phyloP scores from a whole-genome alignment of 2,113 vertebrate genomes.

The Perca schrenkii region DNA sequence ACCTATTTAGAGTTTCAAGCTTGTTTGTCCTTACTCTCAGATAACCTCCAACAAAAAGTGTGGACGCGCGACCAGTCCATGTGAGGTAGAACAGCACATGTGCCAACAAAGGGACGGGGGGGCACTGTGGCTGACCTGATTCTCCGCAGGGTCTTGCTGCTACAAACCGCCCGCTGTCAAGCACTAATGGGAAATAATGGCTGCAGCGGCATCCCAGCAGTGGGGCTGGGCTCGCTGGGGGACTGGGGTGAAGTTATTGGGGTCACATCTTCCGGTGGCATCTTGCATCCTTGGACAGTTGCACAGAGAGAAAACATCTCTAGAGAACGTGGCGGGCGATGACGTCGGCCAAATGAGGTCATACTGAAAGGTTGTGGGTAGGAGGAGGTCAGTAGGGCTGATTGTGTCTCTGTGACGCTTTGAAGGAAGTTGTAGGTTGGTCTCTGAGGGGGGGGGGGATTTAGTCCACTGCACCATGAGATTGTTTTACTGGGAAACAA shows the following conservation, averaged over 20 bases:
- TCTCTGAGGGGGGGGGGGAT: neutral
- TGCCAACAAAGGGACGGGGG: conserved; percentile 19
- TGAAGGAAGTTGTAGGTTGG: neutral
- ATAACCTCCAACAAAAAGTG: conserved; percentile 23
- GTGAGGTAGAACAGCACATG: neutral
- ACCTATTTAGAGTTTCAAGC: conserved; percentile 1
- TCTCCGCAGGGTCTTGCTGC: conserved; percentile 35
- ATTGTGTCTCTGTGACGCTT: neutral
- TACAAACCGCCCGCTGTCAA: conserved; percentile 55
- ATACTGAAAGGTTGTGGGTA: neutral
- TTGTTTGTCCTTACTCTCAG: conserved; percentile 1
- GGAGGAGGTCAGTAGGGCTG: neutral
- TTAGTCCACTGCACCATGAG: neutral
- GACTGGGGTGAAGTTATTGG: conserved; percentile 47
- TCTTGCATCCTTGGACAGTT: conserved; percentile 25
- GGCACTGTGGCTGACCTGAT: conserved; percentile 26
- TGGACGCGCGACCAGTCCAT: neutral
- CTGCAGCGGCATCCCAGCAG: conserved; percentile 11
- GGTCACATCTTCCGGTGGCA: conserved; percentile 44
- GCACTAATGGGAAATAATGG: conserved; percentile 73
- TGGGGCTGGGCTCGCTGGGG: conserved; percentile 11
- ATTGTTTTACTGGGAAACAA: neutral
- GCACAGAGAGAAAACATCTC: conserved; percentile 30
- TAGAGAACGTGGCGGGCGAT: neutral
- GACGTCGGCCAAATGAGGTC: conserved; percentile 7